These are phyloP conservation scores for Cuniculus paca DNA, from an alignment of 2,797 vertebrate species.

Conservation along the genomic window DNA sequence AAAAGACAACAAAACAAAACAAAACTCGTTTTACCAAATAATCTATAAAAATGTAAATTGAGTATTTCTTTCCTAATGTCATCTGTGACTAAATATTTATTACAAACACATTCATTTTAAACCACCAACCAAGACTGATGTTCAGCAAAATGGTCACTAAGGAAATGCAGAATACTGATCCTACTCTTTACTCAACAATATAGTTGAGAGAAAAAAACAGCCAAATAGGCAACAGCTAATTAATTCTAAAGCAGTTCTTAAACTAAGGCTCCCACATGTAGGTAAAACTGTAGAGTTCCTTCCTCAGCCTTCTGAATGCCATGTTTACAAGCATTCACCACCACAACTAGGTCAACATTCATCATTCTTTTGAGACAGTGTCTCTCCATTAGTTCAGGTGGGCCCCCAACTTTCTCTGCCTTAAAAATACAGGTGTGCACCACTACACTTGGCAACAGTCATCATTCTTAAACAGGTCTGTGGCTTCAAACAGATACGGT, in stretches of 20 bases:
- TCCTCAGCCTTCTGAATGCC: neutral
- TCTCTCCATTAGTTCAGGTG: neutral
- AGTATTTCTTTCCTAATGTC: neutral
- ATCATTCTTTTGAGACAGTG: neutral
- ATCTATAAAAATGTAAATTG: neutral
- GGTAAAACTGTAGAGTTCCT: neutral
- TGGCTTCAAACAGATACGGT: neutral
- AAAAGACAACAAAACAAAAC: too few species aligned
- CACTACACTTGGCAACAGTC: neutral
- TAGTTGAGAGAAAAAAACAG: neutral
- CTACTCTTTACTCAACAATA: neutral
- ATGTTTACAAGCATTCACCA: neutral
- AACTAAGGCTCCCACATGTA: neutral
- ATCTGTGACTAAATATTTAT: neutral
- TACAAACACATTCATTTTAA: neutral
- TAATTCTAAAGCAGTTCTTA: neutral
- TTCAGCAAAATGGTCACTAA: neutral
- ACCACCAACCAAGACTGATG: neutral
- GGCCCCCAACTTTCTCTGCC: neutral
- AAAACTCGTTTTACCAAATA: neutral
- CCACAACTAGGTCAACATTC: neutral
- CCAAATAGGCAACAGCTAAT: neutral
- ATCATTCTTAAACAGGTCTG: neutral
- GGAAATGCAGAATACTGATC: neutral
- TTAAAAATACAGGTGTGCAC: neutral